phyloP scores from a whole-genome alignment of 2,888 invertebrate genomes.

The Baronia brevicornis region DNA sequence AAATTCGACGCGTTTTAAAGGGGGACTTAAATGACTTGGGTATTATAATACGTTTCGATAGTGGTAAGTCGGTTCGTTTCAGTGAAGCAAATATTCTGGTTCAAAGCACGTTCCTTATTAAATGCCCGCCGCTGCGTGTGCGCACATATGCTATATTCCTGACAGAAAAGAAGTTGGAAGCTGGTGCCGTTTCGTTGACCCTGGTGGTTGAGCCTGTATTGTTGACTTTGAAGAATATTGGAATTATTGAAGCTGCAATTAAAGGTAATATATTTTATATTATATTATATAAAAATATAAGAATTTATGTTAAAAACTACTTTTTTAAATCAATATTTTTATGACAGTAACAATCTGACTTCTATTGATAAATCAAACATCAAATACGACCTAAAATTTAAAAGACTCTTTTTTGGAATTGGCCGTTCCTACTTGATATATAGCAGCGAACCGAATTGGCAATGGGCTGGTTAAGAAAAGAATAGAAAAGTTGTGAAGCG shows the following conservation, averaged over 20 bases:
- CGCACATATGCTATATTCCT: conserved; percentile 59
- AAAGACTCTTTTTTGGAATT: no score
- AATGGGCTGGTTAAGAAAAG: no score
- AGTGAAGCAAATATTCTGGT: conserved; percentile 54
- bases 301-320: no score
- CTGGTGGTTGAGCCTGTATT: conserved; percentile 54
- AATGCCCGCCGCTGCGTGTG: conserved; percentile 44
- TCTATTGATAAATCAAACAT: no score
- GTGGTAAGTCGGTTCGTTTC: conserved; percentile 43
- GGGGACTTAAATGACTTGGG: conserved; percentile 59
- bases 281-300: no score
- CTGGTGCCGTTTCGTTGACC: conserved; percentile 31
- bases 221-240: conserved; percentile 49
- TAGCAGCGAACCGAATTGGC: no score
- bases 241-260: conserved; percentile 53
- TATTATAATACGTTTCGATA: conserved; percentile 43
- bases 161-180: conserved; percentile 35
- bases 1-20: conserved; percentile 56
- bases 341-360: no score
- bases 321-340: no score
- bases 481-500: no score
- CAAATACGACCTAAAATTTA: no score
- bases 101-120: conserved; percentile 32
- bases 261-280: no score
- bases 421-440: no score